Evolutionary conservation across 1,140 invertebrate genomes (phyloP).

Genomic region (Chrysoperla carnea): DNA sequence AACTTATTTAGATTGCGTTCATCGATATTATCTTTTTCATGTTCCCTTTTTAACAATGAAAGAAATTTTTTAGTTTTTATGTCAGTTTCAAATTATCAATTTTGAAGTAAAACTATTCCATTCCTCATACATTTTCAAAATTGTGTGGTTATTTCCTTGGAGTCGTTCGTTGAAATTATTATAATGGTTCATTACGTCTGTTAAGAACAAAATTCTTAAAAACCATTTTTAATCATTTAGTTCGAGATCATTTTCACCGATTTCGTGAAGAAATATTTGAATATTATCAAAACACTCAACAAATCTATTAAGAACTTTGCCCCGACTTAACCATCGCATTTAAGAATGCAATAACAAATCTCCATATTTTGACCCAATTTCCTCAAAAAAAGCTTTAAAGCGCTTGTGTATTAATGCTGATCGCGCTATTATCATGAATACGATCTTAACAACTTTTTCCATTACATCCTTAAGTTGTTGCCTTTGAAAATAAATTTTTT

Average conservation of each 20-base stretch:
- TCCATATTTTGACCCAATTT: slow-evolving; percentile 3
- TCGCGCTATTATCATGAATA: slow-evolving; percentile 4
- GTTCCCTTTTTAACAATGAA: too few relatives aligned
- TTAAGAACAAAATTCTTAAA: slow-evolving; percentile 8
- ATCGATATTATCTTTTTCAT: too few relatives aligned
- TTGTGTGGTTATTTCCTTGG: slow-evolving; percentile 8
- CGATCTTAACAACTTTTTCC: slow-evolving; percentile 3
- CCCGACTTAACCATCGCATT: slow-evolving; percentile 3
- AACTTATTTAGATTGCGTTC: too few relatives aligned
- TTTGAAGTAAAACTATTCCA: slow-evolving; percentile 8
- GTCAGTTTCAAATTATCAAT: slow-evolving; percentile 6
- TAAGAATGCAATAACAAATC: slow-evolving; percentile 3
- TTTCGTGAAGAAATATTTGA: slow-evolving; percentile 6
- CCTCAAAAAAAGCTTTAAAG: not conserved
- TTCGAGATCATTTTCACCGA: slow-evolving; percentile 9
- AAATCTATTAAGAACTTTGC: slow-evolving; percentile 9
- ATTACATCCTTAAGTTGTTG: slow-evolving; percentile 3
- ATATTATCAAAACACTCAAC: slow-evolving; percentile 2
- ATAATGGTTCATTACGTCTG: slow-evolving; percentile 8
- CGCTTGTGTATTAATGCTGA: slow-evolving; percentile 5
- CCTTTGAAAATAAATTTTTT: slow-evolving; percentile 4
- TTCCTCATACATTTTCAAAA: too few relatives aligned
- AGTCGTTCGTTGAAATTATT: slow-evolving; percentile 7
- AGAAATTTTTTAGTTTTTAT: slow-evolving; percentile 3
- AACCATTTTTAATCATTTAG: slow-evolving; percentile 9